Conservation (phyloP, 2,888 invertebrate species). For the Papilio demoleus region DNA sequence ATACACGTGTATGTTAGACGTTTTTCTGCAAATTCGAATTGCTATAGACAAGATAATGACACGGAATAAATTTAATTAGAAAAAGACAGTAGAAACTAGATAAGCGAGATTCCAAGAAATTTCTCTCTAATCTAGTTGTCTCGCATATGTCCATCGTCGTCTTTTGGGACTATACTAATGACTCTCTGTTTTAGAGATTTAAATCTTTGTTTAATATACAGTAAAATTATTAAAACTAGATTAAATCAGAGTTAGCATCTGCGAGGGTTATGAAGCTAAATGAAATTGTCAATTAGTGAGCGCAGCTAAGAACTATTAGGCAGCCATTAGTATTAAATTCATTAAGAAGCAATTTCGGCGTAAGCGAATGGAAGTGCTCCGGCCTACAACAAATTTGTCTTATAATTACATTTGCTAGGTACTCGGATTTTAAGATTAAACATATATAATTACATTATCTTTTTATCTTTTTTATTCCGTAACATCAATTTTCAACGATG, state of each 20-base stretch:
- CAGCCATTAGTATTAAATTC: conserved; percentile 38
- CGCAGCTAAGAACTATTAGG: conserved; percentile 40
- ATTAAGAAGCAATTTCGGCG: conserved; percentile 39
- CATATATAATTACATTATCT: neutral
- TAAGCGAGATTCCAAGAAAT: too few relatives aligned
- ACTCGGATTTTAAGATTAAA: conserved; percentile 14
- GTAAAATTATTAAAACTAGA: conserved; percentile 6
- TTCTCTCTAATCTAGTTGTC: too few relatives aligned
- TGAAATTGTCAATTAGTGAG: conserved; percentile 41
- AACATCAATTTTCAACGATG: neutral
- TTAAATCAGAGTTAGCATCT: conserved; percentile 13
- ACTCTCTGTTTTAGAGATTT: too few relatives aligned
- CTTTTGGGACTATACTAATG: too few relatives aligned
- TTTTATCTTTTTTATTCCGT: conserved; percentile 15
- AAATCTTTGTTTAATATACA: too few relatives aligned
- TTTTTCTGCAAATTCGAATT: too few relatives aligned
- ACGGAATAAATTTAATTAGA: too few relatives aligned
- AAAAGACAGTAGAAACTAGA: too few relatives aligned
- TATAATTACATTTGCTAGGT: conserved; percentile 3
- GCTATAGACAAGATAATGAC: too few relatives aligned
- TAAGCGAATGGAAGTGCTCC: conserved; percentile 29
- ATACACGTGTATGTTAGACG: too few relatives aligned
- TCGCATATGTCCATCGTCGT: too few relatives aligned
- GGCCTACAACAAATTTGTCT: conserved; percentile 28
- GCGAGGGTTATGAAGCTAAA: conserved; percentile 25